Conservation (phyloP, 2,113 vertebrate species). For the Proteles cristata region DNA sequence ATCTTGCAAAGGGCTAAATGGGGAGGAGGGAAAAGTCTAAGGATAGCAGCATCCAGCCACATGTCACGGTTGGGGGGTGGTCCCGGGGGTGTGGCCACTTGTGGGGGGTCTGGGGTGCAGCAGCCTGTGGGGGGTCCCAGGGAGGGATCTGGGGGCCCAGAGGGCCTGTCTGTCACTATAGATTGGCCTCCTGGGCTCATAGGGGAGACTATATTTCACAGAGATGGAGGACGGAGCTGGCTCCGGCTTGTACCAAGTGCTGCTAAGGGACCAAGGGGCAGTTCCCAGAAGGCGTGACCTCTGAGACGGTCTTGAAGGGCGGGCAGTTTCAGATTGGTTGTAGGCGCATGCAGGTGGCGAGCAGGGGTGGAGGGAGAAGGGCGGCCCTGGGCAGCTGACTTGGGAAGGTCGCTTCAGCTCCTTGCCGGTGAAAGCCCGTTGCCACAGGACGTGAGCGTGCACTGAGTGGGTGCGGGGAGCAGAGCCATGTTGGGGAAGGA, state of each 20-base stretch:
- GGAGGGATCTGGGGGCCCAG: not conserved
- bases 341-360: accelerated
- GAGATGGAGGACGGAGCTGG: accelerated
- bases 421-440: not conserved
- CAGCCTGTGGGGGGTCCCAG: too few relatives aligned
- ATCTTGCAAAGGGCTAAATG: not conserved
- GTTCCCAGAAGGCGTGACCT: accelerated
- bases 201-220: too few relatives aligned
- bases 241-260: accelerated
- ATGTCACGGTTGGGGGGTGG: not conserved
- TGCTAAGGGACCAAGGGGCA: not conserved
- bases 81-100: too few relatives aligned
- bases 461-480: accelerated
- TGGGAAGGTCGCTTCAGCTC: not conserved
- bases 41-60: accelerated
- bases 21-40: too few relatives aligned
- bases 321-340: too few relatives aligned
- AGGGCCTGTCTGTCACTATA: too few relatives aligned
- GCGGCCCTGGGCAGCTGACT: not conserved
- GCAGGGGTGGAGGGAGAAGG: accelerated
- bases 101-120: not conserved
- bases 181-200: not conserved
- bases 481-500: not conserved
- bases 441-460: accelerated
- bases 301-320: not conserved